phyloP scores from a whole-genome alignment of 2,797 vertebrate species.

The Epinephelus awoara region DNA sequence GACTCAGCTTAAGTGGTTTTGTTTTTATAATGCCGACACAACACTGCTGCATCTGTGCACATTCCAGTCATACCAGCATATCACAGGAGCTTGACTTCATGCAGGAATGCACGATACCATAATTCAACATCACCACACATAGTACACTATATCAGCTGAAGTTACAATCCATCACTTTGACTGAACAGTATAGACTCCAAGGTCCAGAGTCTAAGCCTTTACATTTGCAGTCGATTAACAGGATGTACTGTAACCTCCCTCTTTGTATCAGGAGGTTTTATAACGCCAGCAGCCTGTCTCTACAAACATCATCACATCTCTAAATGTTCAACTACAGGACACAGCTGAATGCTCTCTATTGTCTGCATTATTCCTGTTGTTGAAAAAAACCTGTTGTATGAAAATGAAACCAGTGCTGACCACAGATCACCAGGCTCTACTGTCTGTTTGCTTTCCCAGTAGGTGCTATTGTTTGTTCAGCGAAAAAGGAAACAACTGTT shows the following conservation, averaged over 20 bases:
- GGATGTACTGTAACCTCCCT: neutral
- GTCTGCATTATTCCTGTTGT: neutral
- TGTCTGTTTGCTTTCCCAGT: neutral
- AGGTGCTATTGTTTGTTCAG: neutral
- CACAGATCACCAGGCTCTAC: constrained; percentile 1
- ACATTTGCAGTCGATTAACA: neutral
- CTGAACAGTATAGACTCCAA: neutral
- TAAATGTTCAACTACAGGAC: neutral
- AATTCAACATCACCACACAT: neutral
- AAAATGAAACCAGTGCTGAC: constrained; percentile 11
- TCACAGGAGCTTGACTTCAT: neutral
- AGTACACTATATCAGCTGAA: neutral
- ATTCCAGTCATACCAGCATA: neutral
- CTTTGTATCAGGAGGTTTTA: neutral
- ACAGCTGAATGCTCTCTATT: neutral
- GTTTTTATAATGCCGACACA: neutral
- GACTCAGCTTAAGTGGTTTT: neutral
- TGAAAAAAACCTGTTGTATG: constrained; percentile 17
- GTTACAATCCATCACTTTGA: constrained; percentile 4
- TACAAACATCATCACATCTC: neutral
- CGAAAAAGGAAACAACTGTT: constrained; percentile 8
- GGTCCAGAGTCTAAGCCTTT: neutral
- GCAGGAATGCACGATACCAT: neutral
- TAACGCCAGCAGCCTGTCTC: neutral
- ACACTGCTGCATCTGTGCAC: no score